Percentiles rank a stretch among this genome's conserved stretches.
phyloP scores from a whole-genome alignment of 2,797 vertebrate species.

The Buphagus erythrorhynchus region DNA sequence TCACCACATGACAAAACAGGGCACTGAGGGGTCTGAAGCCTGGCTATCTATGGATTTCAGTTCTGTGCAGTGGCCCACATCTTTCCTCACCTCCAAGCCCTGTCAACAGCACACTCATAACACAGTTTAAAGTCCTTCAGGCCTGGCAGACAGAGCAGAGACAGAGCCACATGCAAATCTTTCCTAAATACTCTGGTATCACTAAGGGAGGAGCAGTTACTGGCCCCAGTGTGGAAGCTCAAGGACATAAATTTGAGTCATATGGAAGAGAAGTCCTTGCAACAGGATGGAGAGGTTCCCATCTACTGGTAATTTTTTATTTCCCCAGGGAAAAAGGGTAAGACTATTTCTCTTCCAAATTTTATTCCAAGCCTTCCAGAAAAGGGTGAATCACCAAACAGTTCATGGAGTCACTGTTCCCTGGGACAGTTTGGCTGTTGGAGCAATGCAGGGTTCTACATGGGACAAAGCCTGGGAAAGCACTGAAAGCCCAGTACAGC shows the following conservation, averaged over 20 bases:
- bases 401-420: background rate
- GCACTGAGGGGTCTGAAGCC: background rate
- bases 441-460: background rate
- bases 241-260: background rate
- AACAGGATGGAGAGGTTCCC: background rate
- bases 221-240: background rate
- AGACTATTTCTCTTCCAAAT: background rate
- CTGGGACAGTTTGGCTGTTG: background rate
- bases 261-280: background rate
- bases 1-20: background rate
- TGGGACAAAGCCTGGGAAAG: background rate
- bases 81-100: background rate
- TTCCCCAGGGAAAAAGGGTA: background rate
- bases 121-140: background rate
- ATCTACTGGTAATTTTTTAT: background rate
- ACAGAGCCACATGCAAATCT: conserved; percentile 1
- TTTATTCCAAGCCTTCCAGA: background rate
- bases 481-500: background rate
- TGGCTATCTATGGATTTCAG: background rate
- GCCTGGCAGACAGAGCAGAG: background rate
- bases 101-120: background rate
- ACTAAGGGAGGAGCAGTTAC: background rate
- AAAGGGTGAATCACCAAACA: background rate
- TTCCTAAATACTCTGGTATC: background rate
- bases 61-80: background rate